These are phyloP conservation scores for Alosa alosa DNA, from an alignment of 2,113 vertebrate species.

Conservation along the genomic window DNA sequence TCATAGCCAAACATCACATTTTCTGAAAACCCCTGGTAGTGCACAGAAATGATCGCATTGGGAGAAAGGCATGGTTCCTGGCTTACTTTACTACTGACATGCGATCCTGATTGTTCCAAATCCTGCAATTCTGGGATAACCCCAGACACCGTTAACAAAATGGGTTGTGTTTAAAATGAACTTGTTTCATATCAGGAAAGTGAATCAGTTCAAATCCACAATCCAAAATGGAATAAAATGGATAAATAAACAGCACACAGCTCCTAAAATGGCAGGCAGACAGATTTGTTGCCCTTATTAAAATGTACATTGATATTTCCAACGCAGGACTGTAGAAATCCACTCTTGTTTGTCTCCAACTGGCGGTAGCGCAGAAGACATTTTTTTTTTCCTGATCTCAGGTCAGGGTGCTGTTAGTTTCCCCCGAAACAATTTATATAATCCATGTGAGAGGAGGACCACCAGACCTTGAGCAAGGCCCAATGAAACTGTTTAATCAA, in stretches of 20 bases:
- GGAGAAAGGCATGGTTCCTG: background rate
- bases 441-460: background rate
- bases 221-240: slow-evolving; percentile 4
- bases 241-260: slow-evolving; percentile 3
- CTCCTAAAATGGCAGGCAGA: slow-evolving; percentile 5
- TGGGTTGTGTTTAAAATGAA: slow-evolving; percentile 2
- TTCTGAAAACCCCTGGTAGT: background rate
- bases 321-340: background rate
- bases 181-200: background rate
- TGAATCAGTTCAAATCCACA: background rate
- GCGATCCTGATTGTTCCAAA: background rate
- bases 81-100: background rate
- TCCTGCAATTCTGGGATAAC: background rate
- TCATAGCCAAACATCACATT: background rate
- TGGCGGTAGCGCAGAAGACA: background rate
- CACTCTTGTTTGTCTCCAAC: background rate
- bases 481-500: background rate
- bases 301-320: slow-evolving; percentile 12
- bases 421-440: background rate
- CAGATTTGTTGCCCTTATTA: background rate
- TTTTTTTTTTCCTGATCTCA: background rate
- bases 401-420: background rate
- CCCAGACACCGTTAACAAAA: background rate
- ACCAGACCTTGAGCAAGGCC: background rate
- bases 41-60: background rate